Conservation (phyloP, 2,113 vertebrate genomes). For the Corythoichthys haematopterus region DNA sequence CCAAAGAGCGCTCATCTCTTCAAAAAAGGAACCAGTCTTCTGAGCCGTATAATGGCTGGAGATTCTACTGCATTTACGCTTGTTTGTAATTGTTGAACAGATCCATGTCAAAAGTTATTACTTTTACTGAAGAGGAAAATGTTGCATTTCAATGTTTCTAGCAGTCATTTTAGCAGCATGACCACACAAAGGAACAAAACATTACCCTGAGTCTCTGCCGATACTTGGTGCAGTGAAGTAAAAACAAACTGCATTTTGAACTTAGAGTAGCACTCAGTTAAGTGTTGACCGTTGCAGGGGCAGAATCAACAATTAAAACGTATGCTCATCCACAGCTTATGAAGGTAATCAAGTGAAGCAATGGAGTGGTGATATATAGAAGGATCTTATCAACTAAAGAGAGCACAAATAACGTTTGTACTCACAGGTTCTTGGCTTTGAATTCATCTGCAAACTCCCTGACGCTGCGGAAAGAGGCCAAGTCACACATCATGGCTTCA, state of each 20-base stretch:
- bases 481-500: constrained; percentile 90
- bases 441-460: constrained; percentile 85
- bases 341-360: not conserved
- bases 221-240: no score
- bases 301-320: not conserved
- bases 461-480: constrained; percentile 85
- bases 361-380: not conserved
- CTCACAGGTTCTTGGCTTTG: constrained; percentile 92
- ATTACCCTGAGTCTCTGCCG: no score
- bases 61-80: no score
- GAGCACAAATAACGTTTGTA: constrained; percentile 35
- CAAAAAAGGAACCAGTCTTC: no score
- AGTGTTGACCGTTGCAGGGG: not conserved
- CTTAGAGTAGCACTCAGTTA: not conserved
- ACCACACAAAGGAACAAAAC: no score
- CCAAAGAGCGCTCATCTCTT: no score
- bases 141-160: no score
- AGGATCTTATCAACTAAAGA: not conserved
- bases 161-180: no score
- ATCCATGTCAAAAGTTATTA: not conserved
- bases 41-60: no score
- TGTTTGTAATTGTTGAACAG: no score
- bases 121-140: not conserved
- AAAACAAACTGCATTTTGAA: no score
- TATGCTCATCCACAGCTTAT: not conserved